Conservation (phyloP, 2,888 invertebrate species). For the Tetheella fluctuosa region DNA sequence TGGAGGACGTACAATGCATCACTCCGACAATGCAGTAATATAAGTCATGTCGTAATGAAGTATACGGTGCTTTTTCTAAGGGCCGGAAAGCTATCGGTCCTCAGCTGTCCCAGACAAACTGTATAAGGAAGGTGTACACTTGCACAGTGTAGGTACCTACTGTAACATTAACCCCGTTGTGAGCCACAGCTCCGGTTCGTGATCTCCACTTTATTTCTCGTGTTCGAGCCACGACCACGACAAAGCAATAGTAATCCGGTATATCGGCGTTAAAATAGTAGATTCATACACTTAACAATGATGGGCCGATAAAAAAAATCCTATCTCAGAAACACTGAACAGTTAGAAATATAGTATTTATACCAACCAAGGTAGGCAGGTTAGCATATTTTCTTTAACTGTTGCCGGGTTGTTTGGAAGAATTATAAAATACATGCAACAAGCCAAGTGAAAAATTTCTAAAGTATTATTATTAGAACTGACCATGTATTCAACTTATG, state of each 20-base stretch:
- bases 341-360: neutral
- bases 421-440: too few species aligned
- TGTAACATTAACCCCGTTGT: slow-evolving; percentile 69
- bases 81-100: slow-evolving; percentile 47
- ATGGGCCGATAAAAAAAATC: neutral
- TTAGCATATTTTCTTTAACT: too few species aligned
- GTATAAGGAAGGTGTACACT: slow-evolving; percentile 50
- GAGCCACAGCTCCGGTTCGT: slow-evolving; percentile 49
- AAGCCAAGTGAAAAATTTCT: too few species aligned
- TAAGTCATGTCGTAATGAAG: slow-evolving; percentile 15
- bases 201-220: slow-evolving; percentile 46
- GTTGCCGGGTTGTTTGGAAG: too few species aligned
- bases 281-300: neutral
- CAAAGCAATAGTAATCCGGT: neutral
- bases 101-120: slow-evolving; percentile 37
- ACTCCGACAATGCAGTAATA: slow-evolving; percentile 10
- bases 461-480: too few species aligned
- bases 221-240: slow-evolving; percentile 17
- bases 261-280: neutral
- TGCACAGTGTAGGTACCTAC: too few species aligned
- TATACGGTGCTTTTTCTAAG: slow-evolving; percentile 54
- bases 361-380: too few species aligned
- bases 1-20: neutral
- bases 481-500: too few species aligned
- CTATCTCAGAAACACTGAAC: neutral